A percentile compares a stretch with the other conserved stretches of the same genome.
Conservation (phyloP, 2,113 vertebrate species). For the Rhinoptilus africanus region DNA sequence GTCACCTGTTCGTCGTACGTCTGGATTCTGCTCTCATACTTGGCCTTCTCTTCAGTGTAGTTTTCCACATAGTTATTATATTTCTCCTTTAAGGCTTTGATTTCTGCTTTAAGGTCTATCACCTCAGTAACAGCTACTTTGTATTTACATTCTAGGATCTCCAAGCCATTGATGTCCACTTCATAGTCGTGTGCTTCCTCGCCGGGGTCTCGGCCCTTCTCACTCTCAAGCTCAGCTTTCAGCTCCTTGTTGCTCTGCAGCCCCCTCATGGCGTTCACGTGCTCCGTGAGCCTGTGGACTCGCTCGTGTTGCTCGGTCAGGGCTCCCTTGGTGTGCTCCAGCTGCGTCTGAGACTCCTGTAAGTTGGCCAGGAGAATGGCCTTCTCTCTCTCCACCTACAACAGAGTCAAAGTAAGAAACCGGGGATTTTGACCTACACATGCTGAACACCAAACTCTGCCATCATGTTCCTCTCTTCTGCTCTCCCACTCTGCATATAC, state of each 20-base stretch:
- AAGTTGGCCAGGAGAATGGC: constrained; percentile 87
- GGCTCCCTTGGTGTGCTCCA: constrained; percentile 94
- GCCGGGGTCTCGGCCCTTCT: constrained; percentile 78
- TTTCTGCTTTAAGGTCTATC: constrained; percentile 95
- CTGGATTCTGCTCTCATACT: constrained; percentile 81
- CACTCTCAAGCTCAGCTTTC: constrained; percentile 79
- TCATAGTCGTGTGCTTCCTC: constrained; percentile 84
- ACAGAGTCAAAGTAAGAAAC: not conserved
- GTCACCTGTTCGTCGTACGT: constrained; percentile 83
- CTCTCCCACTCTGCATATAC: fast-evolving
- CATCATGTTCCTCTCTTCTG: not conserved
- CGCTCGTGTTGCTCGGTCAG: constrained; percentile 90
- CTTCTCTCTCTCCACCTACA: constrained; percentile 94
- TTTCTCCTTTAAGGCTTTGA: constrained; percentile 95
- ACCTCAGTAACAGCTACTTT: constrained; percentile 96
- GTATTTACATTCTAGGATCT: constrained; percentile 96
- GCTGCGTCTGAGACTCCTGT: constrained; percentile 93
- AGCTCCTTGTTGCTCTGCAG: constrained; percentile 86
- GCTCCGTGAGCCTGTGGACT: constrained; percentile 89
- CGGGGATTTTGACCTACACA: fast-evolving
- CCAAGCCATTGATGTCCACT: constrained; percentile 87
- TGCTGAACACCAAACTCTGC: not conserved
- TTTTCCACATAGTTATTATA: constrained; percentile 89
- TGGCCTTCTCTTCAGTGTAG: constrained; percentile 84
- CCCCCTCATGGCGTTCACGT: constrained; percentile 81